Evolutionary conservation across 2,113 vertebrate species (phyloP).

Genomic region (Callocephalon fimbriatum): DNA sequence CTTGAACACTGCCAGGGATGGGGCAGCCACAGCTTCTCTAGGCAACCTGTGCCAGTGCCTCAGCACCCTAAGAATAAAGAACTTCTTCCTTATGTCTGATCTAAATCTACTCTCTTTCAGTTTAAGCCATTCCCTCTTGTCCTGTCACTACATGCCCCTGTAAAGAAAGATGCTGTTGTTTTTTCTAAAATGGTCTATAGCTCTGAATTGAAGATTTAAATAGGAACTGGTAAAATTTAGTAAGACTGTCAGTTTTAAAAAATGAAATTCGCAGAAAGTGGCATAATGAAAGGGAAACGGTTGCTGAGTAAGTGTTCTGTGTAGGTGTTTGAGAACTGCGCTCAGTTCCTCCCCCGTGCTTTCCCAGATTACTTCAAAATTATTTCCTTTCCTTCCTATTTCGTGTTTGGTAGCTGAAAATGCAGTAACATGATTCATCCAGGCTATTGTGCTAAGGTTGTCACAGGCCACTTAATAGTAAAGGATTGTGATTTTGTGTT

Average conservation of each 20-base stretch:
- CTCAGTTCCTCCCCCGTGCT: rapidly evolving
- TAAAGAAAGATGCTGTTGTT: background rate
- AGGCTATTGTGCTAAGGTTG: rapidly evolving
- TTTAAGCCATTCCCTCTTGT: background rate
- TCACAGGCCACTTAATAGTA: rapidly evolving
- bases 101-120: background rate
- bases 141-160: background rate
- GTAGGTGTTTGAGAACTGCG: background rate
- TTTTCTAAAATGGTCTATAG: background rate
- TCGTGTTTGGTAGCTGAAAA: rapidly evolving
- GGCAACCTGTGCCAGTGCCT: background rate
- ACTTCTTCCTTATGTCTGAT: background rate
- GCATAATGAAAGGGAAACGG: rapidly evolving
- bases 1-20: background rate
- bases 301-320: background rate
- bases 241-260: rapidly evolving
- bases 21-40: background rate
- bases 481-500: background rate
- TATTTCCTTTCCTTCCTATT: rapidly evolving
- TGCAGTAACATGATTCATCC: background rate
- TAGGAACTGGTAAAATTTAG: background rate
- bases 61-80: background rate
- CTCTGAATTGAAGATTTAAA: background rate
- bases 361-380: background rate
- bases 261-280: rapidly evolving